Evolutionary conservation across 2,797 vertebrate species (phyloP).

Genomic region (Hydrophis major): DNA sequence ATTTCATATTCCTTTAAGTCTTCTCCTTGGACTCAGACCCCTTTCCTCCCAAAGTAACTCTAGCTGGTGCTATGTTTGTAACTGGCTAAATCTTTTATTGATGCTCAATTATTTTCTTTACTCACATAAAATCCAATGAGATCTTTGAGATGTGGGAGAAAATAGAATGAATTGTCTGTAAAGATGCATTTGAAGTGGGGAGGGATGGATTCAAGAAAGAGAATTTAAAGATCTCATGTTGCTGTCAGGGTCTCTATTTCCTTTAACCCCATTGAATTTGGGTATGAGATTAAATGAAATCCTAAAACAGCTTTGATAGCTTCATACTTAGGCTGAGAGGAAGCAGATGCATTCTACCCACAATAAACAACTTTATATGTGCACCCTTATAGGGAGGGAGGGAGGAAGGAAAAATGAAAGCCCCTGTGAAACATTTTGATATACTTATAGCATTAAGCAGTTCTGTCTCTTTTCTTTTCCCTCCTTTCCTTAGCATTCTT

Average conservation of each 20-base stretch:
- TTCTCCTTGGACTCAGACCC: slow-evolving; percentile 57
- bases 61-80: slow-evolving; percentile 57
- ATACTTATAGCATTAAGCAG: slow-evolving; percentile 65
- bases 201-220: slow-evolving; percentile 20
- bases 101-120: slow-evolving; percentile 72
- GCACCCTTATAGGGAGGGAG: slow-evolving; percentile 45
- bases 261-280: slow-evolving; percentile 60
- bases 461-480: slow-evolving; percentile 47
- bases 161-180: slow-evolving; percentile 64
- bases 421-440: slow-evolving; percentile 65
- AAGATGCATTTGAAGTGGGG: slow-evolving; percentile 59
- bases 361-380: slow-evolving; percentile 53
- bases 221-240: slow-evolving; percentile 67
- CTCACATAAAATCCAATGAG: slow-evolving; percentile 58
- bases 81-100: slow-evolving; percentile 61
- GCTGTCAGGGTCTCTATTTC: slow-evolving; percentile 53
- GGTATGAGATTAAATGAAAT: slow-evolving; percentile 72
- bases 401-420: slow-evolving; percentile 60
- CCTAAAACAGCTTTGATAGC: slow-evolving; percentile 71
- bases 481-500: slow-evolving; percentile 66
- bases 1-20: slow-evolving; percentile 47
- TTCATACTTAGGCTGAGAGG: slow-evolving; percentile 68
- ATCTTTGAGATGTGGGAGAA: slow-evolving; percentile 58
- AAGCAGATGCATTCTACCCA: slow-evolving; percentile 70
- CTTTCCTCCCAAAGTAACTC: slow-evolving; percentile 54